These are phyloP conservation scores for Eulemur rubriventer DNA, from an alignment of 2,797 vertebrate genomes.

Conservation along the genomic window DNA sequence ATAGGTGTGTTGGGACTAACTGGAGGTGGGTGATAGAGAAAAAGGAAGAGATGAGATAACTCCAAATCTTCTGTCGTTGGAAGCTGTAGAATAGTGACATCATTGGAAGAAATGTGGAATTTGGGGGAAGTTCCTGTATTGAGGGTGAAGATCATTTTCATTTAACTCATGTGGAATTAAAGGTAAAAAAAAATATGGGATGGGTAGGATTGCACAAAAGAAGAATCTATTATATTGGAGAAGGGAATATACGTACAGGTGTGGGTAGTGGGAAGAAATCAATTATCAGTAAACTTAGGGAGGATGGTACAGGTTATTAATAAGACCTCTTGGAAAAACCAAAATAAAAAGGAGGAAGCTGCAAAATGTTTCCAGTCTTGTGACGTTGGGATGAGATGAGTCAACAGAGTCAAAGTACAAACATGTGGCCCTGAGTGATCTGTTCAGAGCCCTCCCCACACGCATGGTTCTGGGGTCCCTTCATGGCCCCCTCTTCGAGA, in stretches of 20 bases:
- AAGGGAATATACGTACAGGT: neutral
- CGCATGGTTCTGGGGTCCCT: too few species aligned
- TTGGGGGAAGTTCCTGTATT: neutral
- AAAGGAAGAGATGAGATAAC: neutral
- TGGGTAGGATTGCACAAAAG: neutral
- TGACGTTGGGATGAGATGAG: neutral
- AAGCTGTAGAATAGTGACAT: neutral
- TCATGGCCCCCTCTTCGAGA: neutral
- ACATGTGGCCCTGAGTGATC: neutral
- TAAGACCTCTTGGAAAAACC: neutral
- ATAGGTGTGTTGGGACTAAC: neutral
- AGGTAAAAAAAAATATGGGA: neutral
- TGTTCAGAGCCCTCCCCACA: rapidly evolving
- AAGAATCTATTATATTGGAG: neutral
- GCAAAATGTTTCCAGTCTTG: neutral
- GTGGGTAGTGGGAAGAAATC: neutral
- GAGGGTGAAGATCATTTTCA: neutral
- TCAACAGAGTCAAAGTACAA: neutral
- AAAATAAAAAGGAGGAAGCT: neutral
- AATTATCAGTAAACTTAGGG: neutral
- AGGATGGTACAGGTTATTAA: neutral
- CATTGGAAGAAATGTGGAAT: neutral
- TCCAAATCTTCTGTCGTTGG: neutral
- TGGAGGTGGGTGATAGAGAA: neutral
- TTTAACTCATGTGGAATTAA: neutral